Conservation (phyloP, 2,888 invertebrate species). For the Lathronympha strigana region DNA sequence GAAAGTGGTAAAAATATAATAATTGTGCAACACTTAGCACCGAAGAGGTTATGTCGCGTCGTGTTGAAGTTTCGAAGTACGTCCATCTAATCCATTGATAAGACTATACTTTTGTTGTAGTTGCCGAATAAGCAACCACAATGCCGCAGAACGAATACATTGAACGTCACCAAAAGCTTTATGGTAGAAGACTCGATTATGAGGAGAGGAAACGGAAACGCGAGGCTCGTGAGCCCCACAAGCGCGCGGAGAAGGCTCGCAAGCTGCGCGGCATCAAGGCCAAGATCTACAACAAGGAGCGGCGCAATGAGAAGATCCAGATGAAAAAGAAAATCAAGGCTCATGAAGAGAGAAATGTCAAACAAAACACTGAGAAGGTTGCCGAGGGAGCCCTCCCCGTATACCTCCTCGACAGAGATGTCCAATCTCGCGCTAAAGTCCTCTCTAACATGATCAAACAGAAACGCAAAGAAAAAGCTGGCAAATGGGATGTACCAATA, state of each 20-base stretch:
- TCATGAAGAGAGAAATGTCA: slow-evolving; percentile 97
- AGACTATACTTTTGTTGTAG: slow-evolving; percentile 79
- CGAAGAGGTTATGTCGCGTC: slow-evolving; percentile 58
- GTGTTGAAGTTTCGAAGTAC: slow-evolving; percentile 17
- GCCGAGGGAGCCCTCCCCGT: slow-evolving; percentile 97
- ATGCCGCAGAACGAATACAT: slow-evolving; percentile 99
- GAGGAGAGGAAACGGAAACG: slow-evolving; percentile 98
- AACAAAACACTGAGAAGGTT: slow-evolving; percentile 92
- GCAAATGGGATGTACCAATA: slow-evolving; percentile 99
- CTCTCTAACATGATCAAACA: slow-evolving; percentile 99
- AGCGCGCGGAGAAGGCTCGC: slow-evolving; percentile 94
- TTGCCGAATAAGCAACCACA: slow-evolving; percentile 82
- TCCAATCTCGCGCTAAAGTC: slow-evolving; percentile 96
- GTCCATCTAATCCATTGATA: slow-evolving; percentile 53
- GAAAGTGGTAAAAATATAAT: slow-evolving; percentile 37
- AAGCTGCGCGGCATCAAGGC: slow-evolving; percentile 98
- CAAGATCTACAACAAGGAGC: slow-evolving; percentile 97
- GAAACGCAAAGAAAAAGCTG: slow-evolving; percentile 99
- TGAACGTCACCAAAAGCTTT: slow-evolving; percentile 97
- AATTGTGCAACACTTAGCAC: slow-evolving; percentile 30
- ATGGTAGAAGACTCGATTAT: slow-evolving; percentile 98
- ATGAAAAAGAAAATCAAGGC: slow-evolving; percentile 99
- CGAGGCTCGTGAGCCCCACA: slow-evolving; percentile 97
- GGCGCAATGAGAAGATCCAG: slow-evolving; percentile 99
- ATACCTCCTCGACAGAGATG: slow-evolving; percentile 98